Evolutionary conservation across 1,140 invertebrate species (phyloP).

Genomic region (Maconellicoccus hirsutus): DNA sequence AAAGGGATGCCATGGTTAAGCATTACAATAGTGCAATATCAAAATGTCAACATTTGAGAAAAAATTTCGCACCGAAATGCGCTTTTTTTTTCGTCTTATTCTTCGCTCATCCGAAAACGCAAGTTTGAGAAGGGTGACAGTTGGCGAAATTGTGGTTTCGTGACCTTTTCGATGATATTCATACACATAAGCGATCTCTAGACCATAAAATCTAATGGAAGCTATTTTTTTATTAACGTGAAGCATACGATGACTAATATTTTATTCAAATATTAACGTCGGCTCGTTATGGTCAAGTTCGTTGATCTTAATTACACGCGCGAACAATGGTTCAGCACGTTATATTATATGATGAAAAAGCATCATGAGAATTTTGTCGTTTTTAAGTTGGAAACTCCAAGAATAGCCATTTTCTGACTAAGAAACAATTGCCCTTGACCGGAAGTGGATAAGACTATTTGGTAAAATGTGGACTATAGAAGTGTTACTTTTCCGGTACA

Average conservation of each 20-base stretch:
- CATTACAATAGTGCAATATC: too few relatives aligned
- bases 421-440: not conserved
- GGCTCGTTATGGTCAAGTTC: not conserved
- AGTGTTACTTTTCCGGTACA: not conserved
- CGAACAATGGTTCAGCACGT: not conserved
- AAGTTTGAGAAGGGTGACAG: too few relatives aligned
- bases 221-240: too few relatives aligned
- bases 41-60: too few relatives aligned
- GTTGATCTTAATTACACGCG: conserved; percentile 3
- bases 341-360: too few relatives aligned
- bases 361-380: conserved; percentile 3
- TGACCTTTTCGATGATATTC: too few relatives aligned
- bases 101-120: too few relatives aligned
- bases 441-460: not conserved
- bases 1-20: not conserved
- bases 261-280: not conserved
- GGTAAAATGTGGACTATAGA: not conserved
- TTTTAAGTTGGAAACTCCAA: not conserved
- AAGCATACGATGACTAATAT: not conserved
- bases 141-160: too few relatives aligned
- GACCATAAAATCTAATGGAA: too few relatives aligned
- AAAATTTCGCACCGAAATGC: too few relatives aligned
- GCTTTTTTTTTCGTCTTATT: too few relatives aligned
- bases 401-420: not conserved
- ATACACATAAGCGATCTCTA: too few relatives aligned